phyloP scores from a whole-genome alignment of 2,113 vertebrate species.

The Propithecus coquereli region DNA sequence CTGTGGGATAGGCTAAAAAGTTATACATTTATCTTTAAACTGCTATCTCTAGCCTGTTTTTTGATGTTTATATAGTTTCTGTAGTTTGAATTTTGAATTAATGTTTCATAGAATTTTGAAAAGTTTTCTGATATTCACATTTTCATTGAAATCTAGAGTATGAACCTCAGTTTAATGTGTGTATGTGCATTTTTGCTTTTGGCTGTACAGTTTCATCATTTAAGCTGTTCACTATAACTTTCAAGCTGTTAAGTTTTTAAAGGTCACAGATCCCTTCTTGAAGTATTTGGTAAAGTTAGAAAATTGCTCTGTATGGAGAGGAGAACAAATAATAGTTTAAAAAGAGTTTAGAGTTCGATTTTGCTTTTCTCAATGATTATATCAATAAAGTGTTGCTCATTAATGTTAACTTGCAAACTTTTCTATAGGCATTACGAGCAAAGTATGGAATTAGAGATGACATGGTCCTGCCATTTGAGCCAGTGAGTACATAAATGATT shows the following conservation, averaged over 20 bases:
- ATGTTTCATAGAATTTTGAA: not conserved
- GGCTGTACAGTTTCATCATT: not conserved
- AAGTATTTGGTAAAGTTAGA: constrained; percentile 5
- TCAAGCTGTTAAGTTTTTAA: constrained; percentile 13
- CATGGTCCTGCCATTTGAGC: constrained; percentile 97
- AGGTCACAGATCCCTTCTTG: not conserved
- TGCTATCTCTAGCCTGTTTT: not conserved
- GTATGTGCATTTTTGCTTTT: not conserved
- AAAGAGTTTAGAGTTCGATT: not conserved
- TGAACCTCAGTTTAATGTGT: not conserved
- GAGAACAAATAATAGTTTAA: not conserved
- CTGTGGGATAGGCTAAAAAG: not conserved
- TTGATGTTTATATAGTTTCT: constrained; percentile 14
- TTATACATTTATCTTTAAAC: not conserved
- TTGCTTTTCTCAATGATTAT: not conserved
- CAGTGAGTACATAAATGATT: constrained; percentile 84
- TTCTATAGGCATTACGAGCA: constrained; percentile 88
- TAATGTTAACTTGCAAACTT: constrained; percentile 34
- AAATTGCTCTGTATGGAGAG: not conserved
- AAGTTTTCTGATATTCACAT: not conserved
- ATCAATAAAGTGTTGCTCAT: not conserved
- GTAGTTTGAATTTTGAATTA: constrained; percentile 19
- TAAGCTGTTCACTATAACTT: not conserved
- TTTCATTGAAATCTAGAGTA: not conserved
- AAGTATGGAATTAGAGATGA: constrained; percentile 97